These are phyloP conservation scores for Myiozetetes cayanensis DNA, from an alignment of 2,113 vertebrate species.

Conservation along the genomic window DNA sequence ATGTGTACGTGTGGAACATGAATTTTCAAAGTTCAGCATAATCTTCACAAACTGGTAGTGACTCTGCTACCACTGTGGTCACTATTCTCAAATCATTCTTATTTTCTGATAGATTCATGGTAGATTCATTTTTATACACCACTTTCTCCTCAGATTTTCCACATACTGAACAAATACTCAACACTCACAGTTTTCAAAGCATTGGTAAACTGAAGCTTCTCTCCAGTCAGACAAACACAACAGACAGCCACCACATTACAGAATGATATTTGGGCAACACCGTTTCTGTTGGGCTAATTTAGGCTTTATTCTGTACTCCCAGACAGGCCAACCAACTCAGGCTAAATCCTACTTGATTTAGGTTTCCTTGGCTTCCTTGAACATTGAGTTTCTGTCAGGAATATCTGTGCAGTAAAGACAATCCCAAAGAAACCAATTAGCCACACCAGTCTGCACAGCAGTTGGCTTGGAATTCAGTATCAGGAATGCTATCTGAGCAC, in stretches of 20 bases:
- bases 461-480: background rate
- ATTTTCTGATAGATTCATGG: background rate
- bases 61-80: background rate
- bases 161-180: fast-evolving
- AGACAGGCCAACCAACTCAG: background rate
- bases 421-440: background rate
- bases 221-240: background rate
- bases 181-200: background rate
- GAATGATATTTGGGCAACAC: background rate
- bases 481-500: background rate
- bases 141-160: background rate
- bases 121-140: background rate
- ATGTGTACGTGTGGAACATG: fast-evolving
- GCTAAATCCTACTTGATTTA: background rate
- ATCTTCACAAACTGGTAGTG: background rate
- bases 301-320: background rate
- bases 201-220: background rate
- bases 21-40: background rate
- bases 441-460: background rate
- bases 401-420: background rate
- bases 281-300: background rate
- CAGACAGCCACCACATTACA: background rate
- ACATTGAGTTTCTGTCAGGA: background rate
- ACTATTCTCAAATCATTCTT: background rate
- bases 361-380: background rate